Conservation (phyloP, 2,888 invertebrate species). For the Dicyrtoma fusca region DNA sequence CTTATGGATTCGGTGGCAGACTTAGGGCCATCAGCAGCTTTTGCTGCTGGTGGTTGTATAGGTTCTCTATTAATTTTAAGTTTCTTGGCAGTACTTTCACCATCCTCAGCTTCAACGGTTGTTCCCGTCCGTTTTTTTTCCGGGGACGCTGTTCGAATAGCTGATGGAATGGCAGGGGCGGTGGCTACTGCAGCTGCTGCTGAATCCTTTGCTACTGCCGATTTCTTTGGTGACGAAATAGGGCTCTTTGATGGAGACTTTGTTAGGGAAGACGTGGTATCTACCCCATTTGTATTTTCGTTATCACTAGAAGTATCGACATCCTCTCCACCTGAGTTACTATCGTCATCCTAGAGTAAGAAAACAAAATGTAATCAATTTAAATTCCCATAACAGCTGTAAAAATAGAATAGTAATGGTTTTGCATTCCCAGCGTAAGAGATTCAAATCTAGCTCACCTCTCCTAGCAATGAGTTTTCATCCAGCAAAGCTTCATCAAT, state of each 20-base stretch:
- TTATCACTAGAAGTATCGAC: slow-evolving; percentile 21
- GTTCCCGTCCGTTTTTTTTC: slow-evolving; percentile 43
- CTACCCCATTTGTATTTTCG: slow-evolving; percentile 26
- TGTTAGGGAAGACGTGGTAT: background rate
- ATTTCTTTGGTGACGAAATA: background rate
- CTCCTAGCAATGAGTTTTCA: slow-evolving; percentile 49
- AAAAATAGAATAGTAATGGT: background rate
- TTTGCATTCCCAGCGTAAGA: background rate
- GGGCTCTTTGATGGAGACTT: background rate
- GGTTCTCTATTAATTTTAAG: slow-evolving; percentile 46
- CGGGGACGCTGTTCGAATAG: slow-evolving; percentile 26
- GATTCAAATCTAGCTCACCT: no score
- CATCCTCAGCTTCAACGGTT: slow-evolving; percentile 21
- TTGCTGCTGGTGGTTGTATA: slow-evolving; percentile 30
- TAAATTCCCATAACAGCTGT: no score
- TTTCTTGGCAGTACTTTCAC: slow-evolving; percentile 38
- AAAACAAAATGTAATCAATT: no score
- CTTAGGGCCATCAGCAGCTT: slow-evolving; percentile 11
- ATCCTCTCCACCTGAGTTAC: slow-evolving; percentile 39
- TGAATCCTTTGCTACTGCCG: background rate
- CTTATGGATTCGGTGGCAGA: slow-evolving; percentile 32
- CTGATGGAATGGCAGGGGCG: slow-evolving; percentile 34
- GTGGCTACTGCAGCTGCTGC: background rate
- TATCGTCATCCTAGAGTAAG: slow-evolving; percentile 36
- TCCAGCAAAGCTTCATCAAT: slow-evolving; percentile 37